phyloP scores from a whole-genome alignment of 2,797 vertebrate species.

The Urosaurus nigricauda region DNA sequence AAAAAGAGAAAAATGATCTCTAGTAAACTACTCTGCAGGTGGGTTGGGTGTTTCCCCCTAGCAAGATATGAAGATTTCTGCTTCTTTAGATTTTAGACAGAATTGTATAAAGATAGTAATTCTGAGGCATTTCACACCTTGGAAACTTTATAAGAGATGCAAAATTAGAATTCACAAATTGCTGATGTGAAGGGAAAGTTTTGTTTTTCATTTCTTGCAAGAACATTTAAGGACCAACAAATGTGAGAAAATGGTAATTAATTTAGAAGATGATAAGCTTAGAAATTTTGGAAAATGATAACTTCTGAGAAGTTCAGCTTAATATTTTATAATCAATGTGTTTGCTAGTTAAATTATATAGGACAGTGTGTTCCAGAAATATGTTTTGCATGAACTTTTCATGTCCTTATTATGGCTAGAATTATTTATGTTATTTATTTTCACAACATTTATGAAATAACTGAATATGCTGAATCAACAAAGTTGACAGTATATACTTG shows the following conservation, averaged over 20 bases:
- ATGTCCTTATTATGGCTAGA: not conserved
- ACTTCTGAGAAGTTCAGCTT: not conserved
- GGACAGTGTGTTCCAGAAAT: not conserved
- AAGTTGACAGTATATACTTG: not conserved
- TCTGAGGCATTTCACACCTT: not conserved
- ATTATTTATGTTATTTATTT: not conserved
- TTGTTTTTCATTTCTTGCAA: not conserved
- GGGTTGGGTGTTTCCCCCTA: not conserved
- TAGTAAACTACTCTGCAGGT: not conserved
- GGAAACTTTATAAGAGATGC: not conserved
- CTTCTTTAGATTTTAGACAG: not conserved
- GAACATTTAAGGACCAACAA: not conserved
- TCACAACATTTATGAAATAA: not conserved
- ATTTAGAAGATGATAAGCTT: not conserved
- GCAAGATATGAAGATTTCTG: not conserved
- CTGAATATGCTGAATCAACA: not conserved
- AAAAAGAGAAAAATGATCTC: slow-evolving; percentile 9
- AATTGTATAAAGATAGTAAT: not conserved
- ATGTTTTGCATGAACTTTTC: not conserved
- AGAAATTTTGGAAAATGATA: not conserved
- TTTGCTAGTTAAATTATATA: not conserved
- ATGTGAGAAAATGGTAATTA: not conserved
- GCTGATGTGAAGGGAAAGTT: not conserved
- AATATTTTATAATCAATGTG: not conserved
- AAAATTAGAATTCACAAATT: not conserved